Evolutionary conservation across 2,797 vertebrate species (phyloP).

Genomic region (Macrochelys suwanniensis): DNA sequence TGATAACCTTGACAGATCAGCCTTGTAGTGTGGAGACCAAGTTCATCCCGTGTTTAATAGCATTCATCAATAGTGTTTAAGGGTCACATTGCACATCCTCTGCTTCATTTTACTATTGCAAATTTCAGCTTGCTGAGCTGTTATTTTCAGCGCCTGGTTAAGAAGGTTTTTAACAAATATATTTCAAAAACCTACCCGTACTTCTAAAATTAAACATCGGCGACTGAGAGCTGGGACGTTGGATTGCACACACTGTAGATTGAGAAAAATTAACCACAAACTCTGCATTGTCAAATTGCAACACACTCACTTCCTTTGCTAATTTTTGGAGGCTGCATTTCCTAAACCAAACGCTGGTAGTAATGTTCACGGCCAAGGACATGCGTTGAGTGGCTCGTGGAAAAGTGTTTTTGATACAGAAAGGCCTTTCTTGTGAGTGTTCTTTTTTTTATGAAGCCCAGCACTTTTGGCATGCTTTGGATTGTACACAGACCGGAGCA

Average conservation of each 20-base stretch:
- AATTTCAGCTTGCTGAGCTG: rapidly evolving
- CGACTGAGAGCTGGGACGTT: not conserved
- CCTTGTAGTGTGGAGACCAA: not conserved
- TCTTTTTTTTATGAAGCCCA: rapidly evolving
- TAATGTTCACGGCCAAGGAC: not conserved
- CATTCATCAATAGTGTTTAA: not conserved
- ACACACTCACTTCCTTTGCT: not conserved
- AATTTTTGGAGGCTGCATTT: not conserved
- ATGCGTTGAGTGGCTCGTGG: not conserved
- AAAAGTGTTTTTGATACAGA: not conserved
- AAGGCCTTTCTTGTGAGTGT: not conserved
- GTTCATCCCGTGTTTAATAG: not conserved
- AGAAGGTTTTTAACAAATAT: rapidly evolving
- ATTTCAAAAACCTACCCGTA: not conserved
- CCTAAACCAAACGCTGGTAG: not conserved
- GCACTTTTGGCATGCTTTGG: not conserved
- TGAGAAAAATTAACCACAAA: not conserved
- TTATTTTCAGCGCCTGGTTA: rapidly evolving
- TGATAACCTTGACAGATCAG: not conserved
- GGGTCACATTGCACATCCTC: not conserved
- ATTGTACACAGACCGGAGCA: not conserved
- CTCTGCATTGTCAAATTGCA: not conserved
- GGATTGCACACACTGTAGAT: rapidly evolving
- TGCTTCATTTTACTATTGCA: not conserved
- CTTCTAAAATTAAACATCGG: not conserved